Conservation (phyloP, 2,888 invertebrate genomes). For the Schizaphis graminum region DNA sequence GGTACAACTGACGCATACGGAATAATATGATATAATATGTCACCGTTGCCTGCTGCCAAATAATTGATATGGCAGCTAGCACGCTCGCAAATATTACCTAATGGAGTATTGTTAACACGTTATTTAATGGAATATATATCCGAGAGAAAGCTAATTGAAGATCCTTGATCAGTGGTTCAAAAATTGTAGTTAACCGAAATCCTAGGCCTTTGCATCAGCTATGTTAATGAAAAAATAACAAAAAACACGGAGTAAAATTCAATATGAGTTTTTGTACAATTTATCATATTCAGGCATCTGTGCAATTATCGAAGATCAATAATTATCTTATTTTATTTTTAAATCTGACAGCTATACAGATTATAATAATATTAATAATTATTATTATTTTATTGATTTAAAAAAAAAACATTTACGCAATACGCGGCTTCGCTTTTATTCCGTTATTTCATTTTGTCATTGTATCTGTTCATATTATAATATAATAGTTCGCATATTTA, state of each 20-base stretch:
- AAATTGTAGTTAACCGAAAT: conserved; percentile 11
- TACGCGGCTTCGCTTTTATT: not conserved
- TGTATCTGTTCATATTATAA: not conserved
- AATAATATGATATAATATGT: not conserved
- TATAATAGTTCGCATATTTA: not conserved
- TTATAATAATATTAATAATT: too few species aligned
- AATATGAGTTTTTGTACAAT: not conserved
- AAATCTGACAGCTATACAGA: not conserved
- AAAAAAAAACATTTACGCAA: not conserved
- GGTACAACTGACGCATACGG: not conserved
- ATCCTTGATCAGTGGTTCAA: conserved; percentile 55
- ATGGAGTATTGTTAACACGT: conserved; percentile 30
- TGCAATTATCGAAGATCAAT: not conserved
- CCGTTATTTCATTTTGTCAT: not conserved
- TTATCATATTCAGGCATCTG: not conserved
- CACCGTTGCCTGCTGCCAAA: conserved; percentile 7
- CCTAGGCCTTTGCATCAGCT: not conserved
- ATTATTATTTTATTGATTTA: not conserved
- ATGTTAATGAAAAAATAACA: not conserved
- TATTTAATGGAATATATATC: conserved; percentile 34
- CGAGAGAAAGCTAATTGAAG: conserved; percentile 60
- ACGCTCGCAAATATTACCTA: conserved; percentile 41
- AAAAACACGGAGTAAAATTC: not conserved
- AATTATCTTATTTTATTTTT: not conserved
- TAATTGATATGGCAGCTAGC: conserved; percentile 51